A percentile compares a stretch with the other conserved stretches of the same genome.
Conservation (phyloP, 2,113 vertebrate genomes). For the Numida meleagris region DNA sequence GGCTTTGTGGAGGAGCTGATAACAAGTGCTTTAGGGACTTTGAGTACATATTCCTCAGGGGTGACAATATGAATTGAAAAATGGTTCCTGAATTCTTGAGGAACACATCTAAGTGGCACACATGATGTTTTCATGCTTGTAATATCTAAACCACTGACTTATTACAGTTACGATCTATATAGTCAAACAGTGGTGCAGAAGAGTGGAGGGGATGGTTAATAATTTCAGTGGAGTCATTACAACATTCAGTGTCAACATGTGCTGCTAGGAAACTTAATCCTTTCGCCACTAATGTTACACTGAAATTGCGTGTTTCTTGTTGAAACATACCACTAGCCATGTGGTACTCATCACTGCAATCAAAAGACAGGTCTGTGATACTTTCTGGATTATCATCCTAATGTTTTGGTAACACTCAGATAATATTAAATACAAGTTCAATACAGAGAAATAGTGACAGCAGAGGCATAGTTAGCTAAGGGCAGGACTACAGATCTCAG, state of each 20-base stretch:
- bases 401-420: neutral
- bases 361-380: neutral
- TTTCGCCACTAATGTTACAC: neutral
- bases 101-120: neutral
- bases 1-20: neutral
- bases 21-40: neutral
- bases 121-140: neutral
- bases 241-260: neutral
- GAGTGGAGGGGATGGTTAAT: neutral
- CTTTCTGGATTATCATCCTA: neutral
- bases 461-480: neutral
- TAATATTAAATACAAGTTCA: neutral
- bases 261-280: neutral
- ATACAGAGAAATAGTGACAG: neutral
- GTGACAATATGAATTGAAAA: neutral
- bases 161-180: neutral
- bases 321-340: neutral
- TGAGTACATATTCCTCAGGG: neutral
- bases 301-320: neutral
- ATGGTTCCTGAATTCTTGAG: neutral
- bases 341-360: neutral
- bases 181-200: neutral
- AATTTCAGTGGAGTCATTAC: neutral
- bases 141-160: neutral
- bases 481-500: neutral